Evolutionary conservation across 64 coral and sea anemone species (phyloP), one percentile per base, ranked within the genome.

Genomic region (Orbicella faveolata): DNA sequence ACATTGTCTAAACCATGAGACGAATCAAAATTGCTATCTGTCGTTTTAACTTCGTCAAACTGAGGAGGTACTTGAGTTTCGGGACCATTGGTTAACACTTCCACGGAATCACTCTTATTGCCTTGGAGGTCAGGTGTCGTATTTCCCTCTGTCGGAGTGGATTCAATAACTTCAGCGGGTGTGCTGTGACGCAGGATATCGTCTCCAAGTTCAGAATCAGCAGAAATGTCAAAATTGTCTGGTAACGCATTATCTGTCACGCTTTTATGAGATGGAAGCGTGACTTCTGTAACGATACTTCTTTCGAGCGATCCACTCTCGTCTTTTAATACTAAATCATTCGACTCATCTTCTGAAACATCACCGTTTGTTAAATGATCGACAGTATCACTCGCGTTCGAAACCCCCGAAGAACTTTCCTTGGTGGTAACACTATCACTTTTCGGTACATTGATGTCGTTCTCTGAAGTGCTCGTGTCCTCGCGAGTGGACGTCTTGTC

Each of bases 151-250:
- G 41, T 72, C 13, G 19, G 23, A n/a, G 64, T 85, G 20, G 64
- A 52, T 18, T 4, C 65, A 20, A 53, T 18, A 34, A 73, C 19
- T 30, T 85, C 65, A 85, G 37, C 51, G 0, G 82, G 65, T 0
- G 82, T 85, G 21, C 82, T 85, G 39, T 85, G 82, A 52, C 65
- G 82, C 37, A 37, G 63, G n/a, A 52, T 9, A 4, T 85, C 37
- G 13, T 85, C 63, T 21, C 36, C 75, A 78, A 44, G 67, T 73
- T 85, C 64, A 20, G 68, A 52, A 39, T 72, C 41, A 15, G 9
- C 82, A 72, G 64, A 85, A 73, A 85, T 52, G 82, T 85, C 82
- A 52, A 85, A 72, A 52, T 73, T 9, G 26, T 70, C 67, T 70
- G 53, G 63, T 52, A 85, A 52, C 17, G 63, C 23, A 15, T 34